Evolutionary conservation across 2,113 vertebrate genomes (phyloP), one percentile per base, ranked within the genome.

Genomic region (Psittacus erithacus): DNA sequence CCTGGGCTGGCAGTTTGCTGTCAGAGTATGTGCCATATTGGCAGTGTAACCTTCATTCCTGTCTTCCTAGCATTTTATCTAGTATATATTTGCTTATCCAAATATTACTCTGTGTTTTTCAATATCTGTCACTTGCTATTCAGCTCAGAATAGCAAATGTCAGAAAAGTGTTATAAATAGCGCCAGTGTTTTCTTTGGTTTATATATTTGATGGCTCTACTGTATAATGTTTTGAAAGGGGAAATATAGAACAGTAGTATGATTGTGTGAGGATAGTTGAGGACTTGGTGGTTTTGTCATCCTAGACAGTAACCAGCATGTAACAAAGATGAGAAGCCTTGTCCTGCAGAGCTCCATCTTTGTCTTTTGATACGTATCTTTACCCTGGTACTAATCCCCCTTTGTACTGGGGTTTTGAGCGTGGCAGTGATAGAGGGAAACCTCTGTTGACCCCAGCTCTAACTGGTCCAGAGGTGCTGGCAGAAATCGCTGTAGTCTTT

Each of bases 61-160:
- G 13, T 65, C 77, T 77, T 71, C 65, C 53, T 46, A 31, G n/a
- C 11, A 3, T 79, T 95, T 84, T 46, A 53, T 69, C 47, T 76
- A 4, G 4, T n/a, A 7, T 11, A 2, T 7, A 1, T 73, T 93
- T 89, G 22, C 65, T 93, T 92, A 92, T 65, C 65, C 60, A 71
- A 68, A 70, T 79, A 55, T 28, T 73, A 25, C 47, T 65, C 35
- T 70, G 38, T 27, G 44, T 86, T 75, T 80, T 79, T 76, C 29
- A 50, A 23, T 38, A 76, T 47, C 38, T 94, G 69, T 69, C 81
- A 17, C 52, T 92, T 84, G n/a, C 31, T 69, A 4, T 93, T 94
- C 38, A 62, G 39, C 33, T 83, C 19, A 27, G 47, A 92, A 57
- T 17, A 79, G 47, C 47, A 76, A 76, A 69, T 73, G 73, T 71